A percentile compares a stretch with the other conserved stretches of the same genome.
phyloP scores from a whole-genome alignment of 2,113 vertebrate genomes.

The Labrus mixtus region DNA sequence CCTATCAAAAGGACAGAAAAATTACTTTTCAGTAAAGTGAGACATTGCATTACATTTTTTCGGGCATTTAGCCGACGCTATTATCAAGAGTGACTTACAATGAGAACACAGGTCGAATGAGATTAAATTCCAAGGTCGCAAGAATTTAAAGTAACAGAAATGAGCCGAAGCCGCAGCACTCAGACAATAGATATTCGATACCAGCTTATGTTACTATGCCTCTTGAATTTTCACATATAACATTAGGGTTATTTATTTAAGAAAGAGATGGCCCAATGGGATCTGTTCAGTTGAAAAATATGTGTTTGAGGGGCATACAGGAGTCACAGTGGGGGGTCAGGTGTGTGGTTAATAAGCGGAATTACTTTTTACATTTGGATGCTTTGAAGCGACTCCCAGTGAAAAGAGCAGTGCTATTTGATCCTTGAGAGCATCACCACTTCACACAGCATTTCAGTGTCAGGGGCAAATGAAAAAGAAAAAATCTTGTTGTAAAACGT shows the following conservation, averaged over 20 bases:
- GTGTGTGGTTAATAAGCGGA: background rate
- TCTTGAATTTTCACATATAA: conserved; percentile 46
- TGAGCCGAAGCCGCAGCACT: conserved; percentile 51
- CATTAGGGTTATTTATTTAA: background rate
- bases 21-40: conserved; percentile 66
- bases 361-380: background rate
- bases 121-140: conserved; percentile 78
- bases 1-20: conserved; percentile 70
- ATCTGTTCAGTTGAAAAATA: background rate
- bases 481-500: background rate
- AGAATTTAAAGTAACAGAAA: conserved; percentile 64
- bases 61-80: conserved; percentile 49
- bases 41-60: conserved; percentile 68
- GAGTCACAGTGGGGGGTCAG: background rate
- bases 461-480: background rate
- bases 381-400: background rate
- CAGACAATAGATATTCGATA: conserved; percentile 60
- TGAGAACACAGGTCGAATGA: conserved; percentile 67
- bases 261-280: background rate
- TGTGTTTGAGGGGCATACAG: background rate
- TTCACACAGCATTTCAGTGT: background rate
- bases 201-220: conserved; percentile 44
- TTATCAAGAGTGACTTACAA: conserved; percentile 72
- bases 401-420: background rate
- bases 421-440: background rate